Evolutionary conservation across 2,113 vertebrate genomes (phyloP), one percentile per base, ranked within the genome.

Genomic region (Hypomesus transpacificus): DNA sequence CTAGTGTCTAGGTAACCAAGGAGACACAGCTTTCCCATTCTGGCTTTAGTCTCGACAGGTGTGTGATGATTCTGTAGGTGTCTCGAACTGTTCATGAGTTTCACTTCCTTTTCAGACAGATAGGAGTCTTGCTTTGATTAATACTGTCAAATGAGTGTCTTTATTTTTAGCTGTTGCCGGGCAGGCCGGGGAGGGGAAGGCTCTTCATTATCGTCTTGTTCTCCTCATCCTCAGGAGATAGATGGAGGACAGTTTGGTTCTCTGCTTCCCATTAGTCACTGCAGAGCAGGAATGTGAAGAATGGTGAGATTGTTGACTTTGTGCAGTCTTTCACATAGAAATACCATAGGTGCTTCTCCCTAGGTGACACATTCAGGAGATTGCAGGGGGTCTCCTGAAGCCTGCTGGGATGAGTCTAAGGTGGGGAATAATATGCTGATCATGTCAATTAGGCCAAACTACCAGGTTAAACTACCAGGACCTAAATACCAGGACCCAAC

Each of bases 81-180:
- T 60, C 57, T 0, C 58, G 53, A 56, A 52, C 20, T 34, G 22
- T 28, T 74, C 66, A 46, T 60, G n/a, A 73, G 62, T 74, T 66
- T 75, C 65, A 28, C 66, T 60, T 39, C 26, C 28, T 80, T 68
- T 52, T 51, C 34, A 77, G 83, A 78, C 64, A 9, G 7, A 46
- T 46, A 9, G 9, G 39, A 46, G 39, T 46, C 39, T 62, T 0
- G 51, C 77, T 77, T 85, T 88, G 80, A 88, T 87, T 87, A 87
- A 87, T 87, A 80, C 65, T 66, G 67, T 56, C 57, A 64, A 26
- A 68, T 78, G 81, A 80, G 80, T 76, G 75, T 67, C 79, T 84
- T 87, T 85, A 88, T 87, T 87, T 89, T 88, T 85, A 88, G 85
- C 78, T 53, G 24, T 54, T 13, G 39, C 75, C 74, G 66, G 68